These are phyloP conservation scores for Choloepus didactylus DNA, from an alignment of 2,797 vertebrate genomes.

Conservation along the genomic window DNA sequence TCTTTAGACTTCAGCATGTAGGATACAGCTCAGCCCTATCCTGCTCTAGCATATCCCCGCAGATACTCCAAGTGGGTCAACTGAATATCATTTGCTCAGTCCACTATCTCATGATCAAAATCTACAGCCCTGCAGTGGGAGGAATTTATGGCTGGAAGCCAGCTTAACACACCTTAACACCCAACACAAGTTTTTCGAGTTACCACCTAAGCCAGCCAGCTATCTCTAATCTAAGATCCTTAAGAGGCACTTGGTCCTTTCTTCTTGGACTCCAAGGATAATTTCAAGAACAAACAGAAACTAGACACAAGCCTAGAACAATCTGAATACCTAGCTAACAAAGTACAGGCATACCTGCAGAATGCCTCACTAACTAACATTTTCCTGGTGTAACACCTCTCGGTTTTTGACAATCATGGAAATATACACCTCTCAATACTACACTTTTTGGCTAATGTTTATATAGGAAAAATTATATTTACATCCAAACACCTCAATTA, in stretches of 20 bases:
- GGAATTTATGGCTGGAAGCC: neutral
- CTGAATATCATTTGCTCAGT: neutral
- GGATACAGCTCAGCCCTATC: neutral
- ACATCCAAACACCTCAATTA: neutral
- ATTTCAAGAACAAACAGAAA: slow-evolving; percentile 35
- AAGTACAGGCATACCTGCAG: neutral
- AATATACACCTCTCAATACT: neutral
- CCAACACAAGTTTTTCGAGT: neutral
- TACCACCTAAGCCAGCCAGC: neutral
- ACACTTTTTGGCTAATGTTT: neutral
- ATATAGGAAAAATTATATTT: neutral
- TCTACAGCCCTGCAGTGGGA: neutral
- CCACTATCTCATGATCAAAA: neutral
- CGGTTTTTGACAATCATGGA: neutral
- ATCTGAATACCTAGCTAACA: neutral
- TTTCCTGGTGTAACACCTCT: neutral
- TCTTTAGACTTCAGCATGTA: neutral
- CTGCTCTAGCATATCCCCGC: neutral
- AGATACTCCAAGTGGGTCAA: neutral
- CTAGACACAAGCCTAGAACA: neutral
- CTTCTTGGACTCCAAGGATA: slow-evolving; percentile 15
- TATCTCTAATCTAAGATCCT: neutral
- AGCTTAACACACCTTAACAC: neutral
- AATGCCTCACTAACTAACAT: neutral
- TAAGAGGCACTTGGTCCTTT: neutral